Evolutionary conservation across 1,140 invertebrate species (phyloP), one percentile per base, ranked within the genome.

Genomic region (Lepidurus apus): DNA sequence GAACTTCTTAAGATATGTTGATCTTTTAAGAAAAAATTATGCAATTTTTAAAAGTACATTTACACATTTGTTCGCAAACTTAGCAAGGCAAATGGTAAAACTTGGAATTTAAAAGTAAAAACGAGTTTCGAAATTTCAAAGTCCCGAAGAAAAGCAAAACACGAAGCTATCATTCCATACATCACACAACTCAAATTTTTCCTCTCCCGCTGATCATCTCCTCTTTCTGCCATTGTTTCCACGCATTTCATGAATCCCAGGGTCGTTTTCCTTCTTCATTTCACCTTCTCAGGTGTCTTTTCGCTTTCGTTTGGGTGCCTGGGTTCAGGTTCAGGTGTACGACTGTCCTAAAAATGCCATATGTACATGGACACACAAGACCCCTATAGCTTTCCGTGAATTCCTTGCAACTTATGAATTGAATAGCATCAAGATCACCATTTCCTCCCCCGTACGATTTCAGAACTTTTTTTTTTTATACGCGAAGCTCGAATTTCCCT

Each of bases 251-350:
- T n/a, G 9, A 21, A 11, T 65, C 53, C 53, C 13, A 17, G n/a
- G 53, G 53, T 65, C n/a, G 53, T 65, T 65, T 65, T 65, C 7
- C 53, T 65, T 13, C 17, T 13, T 21, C 8, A n/a, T 9, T 65
- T 21, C 17, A 65, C 17, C 53, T 65, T 65, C 53, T 65, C 53
- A 65, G 53, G 53, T 65, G 53, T 65, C 53, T n/a, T 65, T 65
- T 21, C 53, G 17, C 53, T 65, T 65, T 65, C 53, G 7, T 65
- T 13, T 34, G 34, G 34, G 34, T 34, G 34, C 34, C 3, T 34
- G 34, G 34, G 34, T 34, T 21, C 53, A 11, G 6, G 3, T 65
- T 65, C 53, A 65, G 53, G 53, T 65, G n/a, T 17, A 65, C 53
- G 17, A 21, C 8, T 0, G 17, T 21, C 17, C 7, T 11, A 47